phyloP scores from a whole-genome alignment of 1,140 invertebrate genomes.

The Cyclargus thomasi region DNA sequence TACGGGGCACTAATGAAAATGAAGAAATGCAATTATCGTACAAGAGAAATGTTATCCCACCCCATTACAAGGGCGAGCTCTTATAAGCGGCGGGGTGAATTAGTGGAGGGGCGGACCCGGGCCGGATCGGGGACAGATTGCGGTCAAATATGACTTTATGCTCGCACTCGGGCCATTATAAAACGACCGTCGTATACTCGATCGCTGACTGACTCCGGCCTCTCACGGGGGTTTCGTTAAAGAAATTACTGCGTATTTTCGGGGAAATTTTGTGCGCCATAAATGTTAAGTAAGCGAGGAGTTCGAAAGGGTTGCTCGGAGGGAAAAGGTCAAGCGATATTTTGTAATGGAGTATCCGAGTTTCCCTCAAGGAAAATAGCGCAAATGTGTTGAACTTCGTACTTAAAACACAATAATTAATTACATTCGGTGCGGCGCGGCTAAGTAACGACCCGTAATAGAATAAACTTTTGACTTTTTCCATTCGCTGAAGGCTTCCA shows the following conservation, averaged over 20 bases:
- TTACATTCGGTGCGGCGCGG: not conserved
- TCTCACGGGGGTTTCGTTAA: not conserved
- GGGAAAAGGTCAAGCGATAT: slow-evolving; percentile 7
- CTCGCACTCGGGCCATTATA: slow-evolving; percentile 29
- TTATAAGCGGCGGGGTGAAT: slow-evolving; percentile 40
- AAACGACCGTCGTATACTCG: slow-evolving; percentile 14
- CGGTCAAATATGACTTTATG: slow-evolving; percentile 39
- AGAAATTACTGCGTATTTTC: slow-evolving; percentile 6
- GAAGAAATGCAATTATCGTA: slow-evolving; percentile 52
- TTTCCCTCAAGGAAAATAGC: not conserved
- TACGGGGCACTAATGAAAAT: slow-evolving; percentile 45
- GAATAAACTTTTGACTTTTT: not conserved
- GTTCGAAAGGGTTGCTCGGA: slow-evolving; percentile 2
- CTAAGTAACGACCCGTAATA: not conserved
- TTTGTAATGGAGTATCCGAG: slow-evolving; percentile 1
- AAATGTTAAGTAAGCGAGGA: slow-evolving; percentile 10
- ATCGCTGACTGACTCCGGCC: not conserved
- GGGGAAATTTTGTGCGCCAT: not conserved
- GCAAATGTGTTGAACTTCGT: slow-evolving; percentile 5
- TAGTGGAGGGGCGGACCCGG: slow-evolving; percentile 31
- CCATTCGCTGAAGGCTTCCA: not conserved
- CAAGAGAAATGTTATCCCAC: slow-evolving; percentile 43
- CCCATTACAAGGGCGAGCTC: slow-evolving; percentile 44
- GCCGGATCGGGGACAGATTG: slow-evolving; percentile 31
- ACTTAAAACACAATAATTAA: slow-evolving; percentile 7